Conservation (phyloP, 2,888 invertebrate species). For the Zhuqinia jingwanae region DNA sequence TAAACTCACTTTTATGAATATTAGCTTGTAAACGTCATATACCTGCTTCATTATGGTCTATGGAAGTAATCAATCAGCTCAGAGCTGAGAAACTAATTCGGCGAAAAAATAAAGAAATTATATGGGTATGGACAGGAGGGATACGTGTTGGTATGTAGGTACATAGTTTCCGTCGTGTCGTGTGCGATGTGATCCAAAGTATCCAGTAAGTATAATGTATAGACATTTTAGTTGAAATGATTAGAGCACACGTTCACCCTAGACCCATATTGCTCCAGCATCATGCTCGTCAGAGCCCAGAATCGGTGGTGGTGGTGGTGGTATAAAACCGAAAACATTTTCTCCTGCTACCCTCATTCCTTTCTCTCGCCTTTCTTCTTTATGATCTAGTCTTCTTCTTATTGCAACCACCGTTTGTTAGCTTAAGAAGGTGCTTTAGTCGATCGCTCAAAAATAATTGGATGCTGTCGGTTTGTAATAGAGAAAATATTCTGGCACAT, state of each 20-base stretch:
- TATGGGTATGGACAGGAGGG: not conserved
- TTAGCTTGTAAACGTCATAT: not conserved
- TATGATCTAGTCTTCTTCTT: not conserved
- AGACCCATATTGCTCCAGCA: not conserved
- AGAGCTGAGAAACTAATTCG: not conserved
- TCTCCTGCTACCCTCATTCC: conserved; percentile 11
- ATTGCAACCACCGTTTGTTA: not conserved
- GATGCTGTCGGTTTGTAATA: not conserved
- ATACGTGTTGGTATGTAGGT: no score
- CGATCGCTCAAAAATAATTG: conserved; percentile 6
- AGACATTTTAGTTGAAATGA: not conserved
- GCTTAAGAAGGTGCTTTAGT: not conserved
- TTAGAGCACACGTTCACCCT: not conserved
- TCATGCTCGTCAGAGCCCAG: not conserved
- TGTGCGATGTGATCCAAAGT: not conserved
- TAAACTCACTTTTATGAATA: not conserved
- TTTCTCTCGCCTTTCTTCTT: not conserved
- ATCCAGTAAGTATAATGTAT: not conserved
- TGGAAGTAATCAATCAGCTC: not conserved
- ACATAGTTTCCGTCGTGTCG: not conserved
- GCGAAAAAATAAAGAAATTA: not conserved
- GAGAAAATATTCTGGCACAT: not conserved
- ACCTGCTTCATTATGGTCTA: not conserved
- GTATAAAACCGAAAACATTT: conserved; percentile 15
- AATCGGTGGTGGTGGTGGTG: not conserved